Evolutionary conservation across 1,140 invertebrate genomes (phyloP), one percentile per base, ranked within the genome.

Genomic region (Cotesia vestalis): DNA sequence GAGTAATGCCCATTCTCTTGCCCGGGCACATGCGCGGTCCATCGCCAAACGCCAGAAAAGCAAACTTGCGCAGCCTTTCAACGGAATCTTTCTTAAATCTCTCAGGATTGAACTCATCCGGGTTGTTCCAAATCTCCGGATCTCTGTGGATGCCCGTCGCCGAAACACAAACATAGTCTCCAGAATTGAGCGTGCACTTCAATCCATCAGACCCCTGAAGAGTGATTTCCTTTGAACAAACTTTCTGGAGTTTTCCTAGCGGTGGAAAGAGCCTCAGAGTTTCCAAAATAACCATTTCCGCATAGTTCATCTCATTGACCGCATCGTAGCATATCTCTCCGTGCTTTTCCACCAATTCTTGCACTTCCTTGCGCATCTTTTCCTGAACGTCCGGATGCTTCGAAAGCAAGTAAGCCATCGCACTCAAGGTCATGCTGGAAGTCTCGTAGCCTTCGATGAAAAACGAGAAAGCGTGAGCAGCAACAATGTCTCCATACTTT

Each of bases 381-480:
- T 89, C 79, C 75, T 94, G 93, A 20, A 92, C 81, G 12, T 91
- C 84, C 40, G 89, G 90, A 79, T 93, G 86, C 2, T 80, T 76
- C 0, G 92, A 91, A 14, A 95, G 79, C 68, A 90, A 86, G 74
- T 91, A 92, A 0, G 89, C 78, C 0, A 88, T 81, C 36, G 90
- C 91, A 27, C 89, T 88, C 62, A 94, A 85, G 0, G 89, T 84
- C 0, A 89, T 90, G 0, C 91, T 89, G 0, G 91, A 91, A 0
- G 93, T 93, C 71, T 94, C 92, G 73, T 91, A 94, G 4, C 92
- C 92, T 1, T 91, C 92, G 6, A 92, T 80, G 70, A 92, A 88
- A 76, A 92, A 92, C 0, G 90, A 77, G 75, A 92, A 85, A 0
- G 88, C 86, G 69, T 92, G 91, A 2, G 89, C 87, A 0, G 88